These are phyloP conservation scores for Lepidonotus clava DNA, from an alignment of 2,888 invertebrate genomes.

Conservation along the genomic window DNA sequence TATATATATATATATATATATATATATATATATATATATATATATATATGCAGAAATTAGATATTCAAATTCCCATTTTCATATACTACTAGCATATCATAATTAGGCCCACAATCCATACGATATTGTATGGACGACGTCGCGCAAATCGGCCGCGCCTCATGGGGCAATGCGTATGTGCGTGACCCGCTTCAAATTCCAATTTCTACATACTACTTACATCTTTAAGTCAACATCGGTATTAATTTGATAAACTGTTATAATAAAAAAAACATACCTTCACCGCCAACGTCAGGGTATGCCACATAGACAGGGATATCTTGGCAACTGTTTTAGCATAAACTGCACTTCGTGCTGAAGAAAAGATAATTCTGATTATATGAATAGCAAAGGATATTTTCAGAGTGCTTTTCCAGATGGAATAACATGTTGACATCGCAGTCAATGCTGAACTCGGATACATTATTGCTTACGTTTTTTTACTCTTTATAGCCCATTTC, in stretches of 20 bases:
- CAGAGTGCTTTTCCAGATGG: neutral
- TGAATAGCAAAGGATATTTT: neutral
- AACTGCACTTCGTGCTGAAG: slow-evolving; percentile 10
- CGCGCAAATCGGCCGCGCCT: neutral
- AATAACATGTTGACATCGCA: neutral
- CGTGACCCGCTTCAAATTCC: neutral
- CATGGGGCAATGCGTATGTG: neutral
- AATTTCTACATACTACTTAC: neutral
- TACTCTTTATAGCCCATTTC: neutral
- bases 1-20: too few species aligned
- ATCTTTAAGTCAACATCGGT: neutral
- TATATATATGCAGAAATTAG: too few species aligned
- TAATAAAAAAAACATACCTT: neutral
- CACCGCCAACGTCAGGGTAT: neutral
- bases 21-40: too few species aligned
- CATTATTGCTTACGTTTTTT: neutral
- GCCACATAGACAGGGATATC: neutral
- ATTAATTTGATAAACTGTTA: neutral
- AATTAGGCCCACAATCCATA: neutral
- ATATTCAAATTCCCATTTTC: too few species aligned
- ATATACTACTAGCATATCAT: neutral
- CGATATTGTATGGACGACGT: neutral
- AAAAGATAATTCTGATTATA: neutral
- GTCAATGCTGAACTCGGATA: neutral
- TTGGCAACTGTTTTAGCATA: neutral